Conservation (phyloP, 1,140 invertebrate species). For the Diachasma alloeum region DNA sequence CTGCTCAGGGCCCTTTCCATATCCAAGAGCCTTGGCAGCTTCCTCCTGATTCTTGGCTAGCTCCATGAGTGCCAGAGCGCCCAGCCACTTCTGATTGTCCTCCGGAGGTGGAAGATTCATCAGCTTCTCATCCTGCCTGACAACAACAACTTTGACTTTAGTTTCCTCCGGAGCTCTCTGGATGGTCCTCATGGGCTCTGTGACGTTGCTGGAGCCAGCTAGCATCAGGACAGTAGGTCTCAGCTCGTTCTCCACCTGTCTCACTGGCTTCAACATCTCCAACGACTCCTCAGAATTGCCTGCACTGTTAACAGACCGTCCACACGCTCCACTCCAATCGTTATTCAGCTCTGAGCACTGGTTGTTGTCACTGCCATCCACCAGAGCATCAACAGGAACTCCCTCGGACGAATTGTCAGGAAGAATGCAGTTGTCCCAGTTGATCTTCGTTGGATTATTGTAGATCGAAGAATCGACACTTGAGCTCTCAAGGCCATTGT, state of each 20-base stretch:
- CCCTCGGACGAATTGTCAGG: not conserved
- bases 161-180: conserved; percentile 17
- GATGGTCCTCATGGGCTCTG: conserved; percentile 26
- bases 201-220: conserved; percentile 52
- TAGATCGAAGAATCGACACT: not conserved
- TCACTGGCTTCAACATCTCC: not conserved
- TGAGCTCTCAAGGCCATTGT: not conserved
- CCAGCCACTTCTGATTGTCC: conserved; percentile 68
- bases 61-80: conserved; percentile 75
- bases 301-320: not conserved
- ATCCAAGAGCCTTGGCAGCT: conserved; percentile 36
- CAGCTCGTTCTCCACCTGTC: conserved; percentile 58
- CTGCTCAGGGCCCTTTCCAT: conserved; percentile 36
- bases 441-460: not conserved
- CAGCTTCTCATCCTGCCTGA: conserved; percentile 47
- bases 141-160: conserved; percentile 44
- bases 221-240: conserved; percentile 69
- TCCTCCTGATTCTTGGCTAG: conserved; percentile 63
- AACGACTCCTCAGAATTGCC: not conserved
- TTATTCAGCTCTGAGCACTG: not conserved
- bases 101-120: conserved; percentile 50
- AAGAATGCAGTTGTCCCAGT: not conserved
- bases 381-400: not conserved
- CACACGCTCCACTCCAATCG: not conserved
- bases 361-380: not conserved